Base-by-base conservation (phyloP, 37 sponge, comb jelly and placozoan species). In the Aplysina aerophoba region DNA sequence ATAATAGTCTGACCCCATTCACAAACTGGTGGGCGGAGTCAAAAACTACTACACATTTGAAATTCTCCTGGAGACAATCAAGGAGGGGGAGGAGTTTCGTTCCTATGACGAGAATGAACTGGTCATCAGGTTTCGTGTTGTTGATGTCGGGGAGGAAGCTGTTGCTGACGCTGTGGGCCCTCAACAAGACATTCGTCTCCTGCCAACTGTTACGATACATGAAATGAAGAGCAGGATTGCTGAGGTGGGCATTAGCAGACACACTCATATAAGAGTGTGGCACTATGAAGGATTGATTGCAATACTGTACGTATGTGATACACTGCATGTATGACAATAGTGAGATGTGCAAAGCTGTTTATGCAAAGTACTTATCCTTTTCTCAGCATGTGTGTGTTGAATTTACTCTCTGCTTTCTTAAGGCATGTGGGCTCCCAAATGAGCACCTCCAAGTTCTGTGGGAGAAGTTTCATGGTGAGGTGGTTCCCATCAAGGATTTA, bases 21-120 rank as follows among this genome's bases (percentile, higher is more conserved):
- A 86, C n/a, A 56, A 87, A 6, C 54, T 88, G 57, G 87, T 96
- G 63, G 97, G 94, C 34, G 97, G 97, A 24, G 86, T 83, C 6
- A 83, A 85, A 22, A 66, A 54, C 54, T 90, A 86, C 66, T 96
- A 96, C 69, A 80, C 87, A 33, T 94, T 94, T 85, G 97, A 96
- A 39, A 65, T 96, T 44, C 88, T 94, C 53, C 41, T 96, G 84
- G 97, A 96, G 59, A 82, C 83, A 15, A 78, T 88, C 33, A 79
- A 31, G 33, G 88, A 91, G 35, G 84, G 75, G 11, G 84, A 94
- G 72, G 63, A 85, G 33, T 96, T 96, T 69, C 86, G 73, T 40
- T 33, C 50, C 28, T 96, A 94, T 44, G 86, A 92, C 55, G 78
- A 75, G 25, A 41, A n/a, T 41, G 78, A 75, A 54, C 16, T 75